Percentiles rank a stretch among this genome's conserved stretches.
These are phyloP conservation scores for Euwallacea similis DNA, from an alignment of 1,140 invertebrate genomes.

Conservation along the genomic window DNA sequence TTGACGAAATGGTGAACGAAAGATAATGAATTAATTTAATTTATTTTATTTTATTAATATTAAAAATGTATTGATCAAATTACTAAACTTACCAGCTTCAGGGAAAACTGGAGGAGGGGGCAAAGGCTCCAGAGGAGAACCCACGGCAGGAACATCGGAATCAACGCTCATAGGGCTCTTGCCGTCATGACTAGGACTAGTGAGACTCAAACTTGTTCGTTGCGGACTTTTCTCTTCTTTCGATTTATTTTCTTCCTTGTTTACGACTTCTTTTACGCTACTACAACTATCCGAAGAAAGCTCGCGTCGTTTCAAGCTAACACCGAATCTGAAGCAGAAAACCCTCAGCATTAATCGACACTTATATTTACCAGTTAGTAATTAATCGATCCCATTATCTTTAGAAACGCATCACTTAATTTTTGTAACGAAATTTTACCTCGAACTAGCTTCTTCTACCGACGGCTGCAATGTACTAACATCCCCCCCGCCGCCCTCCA, in stretches of 20 bases:
- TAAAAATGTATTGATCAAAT: no score
- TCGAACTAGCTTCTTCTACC: slow-evolving; percentile 69
- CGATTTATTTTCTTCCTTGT: slow-evolving; percentile 48
- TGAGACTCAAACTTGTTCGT: slow-evolving; percentile 50
- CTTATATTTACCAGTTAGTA: no score
- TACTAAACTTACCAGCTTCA: neutral
- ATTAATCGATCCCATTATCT: no score
- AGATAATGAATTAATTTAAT: no score
- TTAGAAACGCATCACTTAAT: no score
- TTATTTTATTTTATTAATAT: no score
- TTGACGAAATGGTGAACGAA: no score
- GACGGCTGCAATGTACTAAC: slow-evolving; percentile 67
- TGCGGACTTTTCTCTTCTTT: slow-evolving; percentile 47
- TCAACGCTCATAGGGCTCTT: slow-evolving; percentile 54
- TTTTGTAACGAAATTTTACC: slow-evolving; percentile 9
- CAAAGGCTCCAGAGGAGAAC: slow-evolving; percentile 48
- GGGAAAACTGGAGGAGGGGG: slow-evolving; percentile 51
- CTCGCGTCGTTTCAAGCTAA: slow-evolving; percentile 69
- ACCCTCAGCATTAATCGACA: no score
- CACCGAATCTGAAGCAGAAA: slow-evolving; percentile 59
- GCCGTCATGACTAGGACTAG: slow-evolving; percentile 54
- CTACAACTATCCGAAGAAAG: slow-evolving; percentile 64
- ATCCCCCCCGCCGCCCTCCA: slow-evolving; percentile 56
- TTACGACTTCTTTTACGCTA: slow-evolving; percentile 51
- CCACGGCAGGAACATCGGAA: slow-evolving; percentile 51